Conservation (phyloP, 2,797 vertebrate species). For the Rhynchotus rufescens region DNA sequence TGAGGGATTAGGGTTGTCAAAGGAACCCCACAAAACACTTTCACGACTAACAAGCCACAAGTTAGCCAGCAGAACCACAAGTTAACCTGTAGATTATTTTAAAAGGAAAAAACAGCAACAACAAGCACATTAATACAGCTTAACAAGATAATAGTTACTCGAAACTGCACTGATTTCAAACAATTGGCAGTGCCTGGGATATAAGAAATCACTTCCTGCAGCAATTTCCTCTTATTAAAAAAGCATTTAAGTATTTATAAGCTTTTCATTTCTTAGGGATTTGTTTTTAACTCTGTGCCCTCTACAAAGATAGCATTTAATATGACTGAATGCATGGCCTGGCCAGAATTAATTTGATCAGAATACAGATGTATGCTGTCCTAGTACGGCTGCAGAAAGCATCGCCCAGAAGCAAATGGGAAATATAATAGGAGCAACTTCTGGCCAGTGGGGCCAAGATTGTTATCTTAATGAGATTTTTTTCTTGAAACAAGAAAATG, state of each 20-base stretch:
- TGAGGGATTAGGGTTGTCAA: not conserved
- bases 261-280: conserved; percentile 38
- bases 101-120: conserved; percentile 28
- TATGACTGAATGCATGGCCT: not conserved
- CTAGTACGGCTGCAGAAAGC: not conserved
- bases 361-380: not conserved
- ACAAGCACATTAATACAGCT: conserved; percentile 53
- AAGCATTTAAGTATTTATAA: conserved; percentile 46
- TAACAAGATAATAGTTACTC: conserved; percentile 44
- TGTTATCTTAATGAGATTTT: not conserved
- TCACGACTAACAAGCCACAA: not conserved
- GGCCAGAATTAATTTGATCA: not conserved
- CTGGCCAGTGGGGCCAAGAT: not conserved
- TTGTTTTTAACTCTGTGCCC: conserved; percentile 40
- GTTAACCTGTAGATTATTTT: not conserved
- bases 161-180: conserved; percentile 39
- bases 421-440: not conserved
- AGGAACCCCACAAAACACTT: not conserved
- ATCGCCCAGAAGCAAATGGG: not conserved
- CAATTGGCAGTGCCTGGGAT: conserved; percentile 61
- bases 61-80: not conserved
- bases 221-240: conserved; percentile 66
- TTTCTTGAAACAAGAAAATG: not conserved
- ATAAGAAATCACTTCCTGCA: conserved; percentile 62
- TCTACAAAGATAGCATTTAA: conserved; percentile 7